These are phyloP conservation scores for Pelagia noctiluca DNA, from an alignment of 30 jellyfish, hydroid and myxozoan species.

Conservation along the genomic window DNA sequence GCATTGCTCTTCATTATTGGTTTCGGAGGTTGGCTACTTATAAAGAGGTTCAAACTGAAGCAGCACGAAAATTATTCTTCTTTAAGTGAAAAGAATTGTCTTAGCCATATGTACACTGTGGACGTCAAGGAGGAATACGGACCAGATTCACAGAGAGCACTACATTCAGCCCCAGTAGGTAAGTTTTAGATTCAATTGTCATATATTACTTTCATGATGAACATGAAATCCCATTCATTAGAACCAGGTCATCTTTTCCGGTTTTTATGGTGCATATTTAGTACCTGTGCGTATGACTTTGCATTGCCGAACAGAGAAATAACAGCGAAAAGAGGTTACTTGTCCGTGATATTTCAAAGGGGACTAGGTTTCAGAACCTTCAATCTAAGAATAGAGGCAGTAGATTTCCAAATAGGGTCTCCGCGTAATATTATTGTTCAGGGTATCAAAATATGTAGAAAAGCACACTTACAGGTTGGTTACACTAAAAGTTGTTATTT, in stretches of 20 bases:
- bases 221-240: neutral
- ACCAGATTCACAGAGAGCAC: neutral
- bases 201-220: neutral
- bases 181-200: neutral
- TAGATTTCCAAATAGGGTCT: too few species aligned
- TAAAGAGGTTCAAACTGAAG: neutral
- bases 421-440: too few species aligned
- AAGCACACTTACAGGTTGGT: too few species aligned
- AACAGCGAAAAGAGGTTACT: neutral
- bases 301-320: neutral
- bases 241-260: neutral
- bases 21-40: neutral
- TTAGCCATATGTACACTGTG: neutral
- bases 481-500: too few species aligned
- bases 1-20: neutral
- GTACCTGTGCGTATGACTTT: neutral
- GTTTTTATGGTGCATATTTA: too few species aligned
- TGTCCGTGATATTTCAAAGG: too few species aligned
- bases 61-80: neutral
- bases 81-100: neutral
- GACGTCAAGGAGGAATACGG: neutral
- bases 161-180: neutral
- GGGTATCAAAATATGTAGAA: too few species aligned
- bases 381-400: too few species aligned
- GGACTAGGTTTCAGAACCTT: too few species aligned